phyloP scores from a whole-genome alignment of 2,113 vertebrate species.

The Ploceus nigricollis region DNA sequence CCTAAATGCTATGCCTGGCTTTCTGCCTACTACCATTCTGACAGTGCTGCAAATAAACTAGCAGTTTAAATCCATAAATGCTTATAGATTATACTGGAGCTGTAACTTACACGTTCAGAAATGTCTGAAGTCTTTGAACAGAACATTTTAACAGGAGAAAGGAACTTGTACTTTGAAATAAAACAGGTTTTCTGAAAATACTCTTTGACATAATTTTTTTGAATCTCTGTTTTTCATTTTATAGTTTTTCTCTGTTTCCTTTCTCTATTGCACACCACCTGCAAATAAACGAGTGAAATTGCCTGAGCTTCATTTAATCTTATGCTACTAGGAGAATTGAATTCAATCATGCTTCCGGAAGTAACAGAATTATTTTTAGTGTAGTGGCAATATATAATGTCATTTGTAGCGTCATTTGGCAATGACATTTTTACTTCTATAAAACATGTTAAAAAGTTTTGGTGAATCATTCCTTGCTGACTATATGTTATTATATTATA shows the following conservation, averaged over 20 bases:
- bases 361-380: slow-evolving; percentile 21
- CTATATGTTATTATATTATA: background rate
- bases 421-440: background rate
- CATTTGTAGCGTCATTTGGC: background rate
- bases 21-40: background rate
- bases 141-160: background rate
- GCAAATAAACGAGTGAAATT: slow-evolving; percentile 41
- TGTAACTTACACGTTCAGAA: background rate
- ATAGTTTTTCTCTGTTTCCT: slow-evolving; percentile 26
- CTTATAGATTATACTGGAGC: background rate
- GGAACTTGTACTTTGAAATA: slow-evolving; percentile 27
- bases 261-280: background rate
- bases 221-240: slow-evolving; percentile 41
- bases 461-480: background rate
- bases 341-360: slow-evolving; percentile 9
- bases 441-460: background rate
- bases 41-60: background rate
- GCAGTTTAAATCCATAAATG: slow-evolving; percentile 10
- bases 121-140: background rate
- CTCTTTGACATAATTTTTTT: background rate
- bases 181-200: slow-evolving; percentile 43
- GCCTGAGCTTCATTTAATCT: slow-evolving; percentile 9
- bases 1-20: background rate
- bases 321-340: background rate
- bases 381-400: background rate